phyloP scores from a whole-genome alignment of 2,113 vertebrate species.

The Amblyopsis rosae region DNA sequence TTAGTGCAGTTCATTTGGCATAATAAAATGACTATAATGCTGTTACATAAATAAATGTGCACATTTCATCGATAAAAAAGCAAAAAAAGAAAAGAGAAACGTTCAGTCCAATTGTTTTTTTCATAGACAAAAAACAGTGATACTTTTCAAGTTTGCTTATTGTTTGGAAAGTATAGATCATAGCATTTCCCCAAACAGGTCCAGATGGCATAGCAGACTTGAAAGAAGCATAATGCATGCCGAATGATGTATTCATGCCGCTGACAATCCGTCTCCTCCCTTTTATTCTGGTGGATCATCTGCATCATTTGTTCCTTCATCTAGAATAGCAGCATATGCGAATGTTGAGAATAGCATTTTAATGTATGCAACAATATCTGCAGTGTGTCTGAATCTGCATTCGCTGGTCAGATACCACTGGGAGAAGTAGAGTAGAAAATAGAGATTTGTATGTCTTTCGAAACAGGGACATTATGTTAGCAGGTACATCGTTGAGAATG shows the following conservation, averaged over 20 bases:
- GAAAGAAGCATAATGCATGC: constrained; percentile 51
- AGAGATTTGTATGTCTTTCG: constrained; percentile 41
- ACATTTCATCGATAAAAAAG: not conserved
- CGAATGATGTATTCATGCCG: constrained; percentile 50
- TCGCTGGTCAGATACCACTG: constrained; percentile 33
- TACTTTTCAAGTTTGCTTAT: constrained; percentile 43
- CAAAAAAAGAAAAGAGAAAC: not conserved
- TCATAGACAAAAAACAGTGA: constrained; percentile 2
- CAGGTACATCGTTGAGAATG: constrained; percentile 23
- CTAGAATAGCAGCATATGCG: constrained; percentile 49
- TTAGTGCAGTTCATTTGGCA: not conserved
- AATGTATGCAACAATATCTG: constrained; percentile 45
- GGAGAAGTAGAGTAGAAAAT: constrained; percentile 33
- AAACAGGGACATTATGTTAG: constrained; percentile 32
- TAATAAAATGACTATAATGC: not conserved
- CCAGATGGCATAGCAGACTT: constrained; percentile 64
- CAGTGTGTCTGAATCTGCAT: constrained; percentile 14
- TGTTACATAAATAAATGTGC: not conserved
- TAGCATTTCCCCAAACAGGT: constrained; percentile 56
- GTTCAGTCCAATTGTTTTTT: not conserved
- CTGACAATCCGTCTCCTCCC: constrained; percentile 53
- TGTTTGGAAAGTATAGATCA: constrained; percentile 42
- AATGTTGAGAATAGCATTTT: constrained; percentile 12
- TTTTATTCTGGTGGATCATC: constrained; percentile 59
- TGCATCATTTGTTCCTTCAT: constrained; percentile 53